Evolutionary conservation across 23 tunicate genomes (phyloP), one percentile per base, ranked within the genome.

Genomic region (Halocynthia roretzi): DNA sequence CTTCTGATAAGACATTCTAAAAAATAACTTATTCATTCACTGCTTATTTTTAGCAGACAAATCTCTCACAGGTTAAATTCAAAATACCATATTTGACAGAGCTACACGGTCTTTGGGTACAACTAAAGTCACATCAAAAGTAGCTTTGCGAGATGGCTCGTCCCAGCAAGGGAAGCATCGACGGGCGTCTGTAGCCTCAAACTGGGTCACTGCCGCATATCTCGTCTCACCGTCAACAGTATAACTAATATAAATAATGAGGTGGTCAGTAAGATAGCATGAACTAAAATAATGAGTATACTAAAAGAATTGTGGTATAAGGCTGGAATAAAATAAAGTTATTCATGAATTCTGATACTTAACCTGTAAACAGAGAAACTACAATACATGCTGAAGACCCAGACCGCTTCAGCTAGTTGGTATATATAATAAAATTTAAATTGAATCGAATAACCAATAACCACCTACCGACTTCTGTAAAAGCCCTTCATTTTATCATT

Each of bases 141-240:
- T 85, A 4, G 99, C 99, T 70, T 96, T 96, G 71, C 86, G 53
- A 12, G 96, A 85, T 6, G 99, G 99, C 69, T 96, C 99, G 71
- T 96, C 99, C 99, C 99, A 96, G 65, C 99, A 96, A n/a, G 99
- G 99, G 20, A 96, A 86, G 54, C 97, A 86, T 40, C 95, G 70
- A 6, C 99, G 79, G 9, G 99, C 99, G 54, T 93, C 97, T 5
- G 99, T 96, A 9, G 99, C 73, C 62, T 85, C 99, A 71, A 85
- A 89, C 63, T 84, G 96, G 18, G 99, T 92, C 12, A 92, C 98
- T 14, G 92, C 92, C 44, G 85, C 85, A 67, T 54, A 92, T 14
- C 78, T 72, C 67, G 79, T 81, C 56, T 82, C 87, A 10, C 98
- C 98, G 78, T 86, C 7, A 52, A 31, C 44, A 31, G 44, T 31